Base-by-base conservation (phyloP, 1,140 invertebrate genomes). In the Drosophila biarmipes region DNA sequence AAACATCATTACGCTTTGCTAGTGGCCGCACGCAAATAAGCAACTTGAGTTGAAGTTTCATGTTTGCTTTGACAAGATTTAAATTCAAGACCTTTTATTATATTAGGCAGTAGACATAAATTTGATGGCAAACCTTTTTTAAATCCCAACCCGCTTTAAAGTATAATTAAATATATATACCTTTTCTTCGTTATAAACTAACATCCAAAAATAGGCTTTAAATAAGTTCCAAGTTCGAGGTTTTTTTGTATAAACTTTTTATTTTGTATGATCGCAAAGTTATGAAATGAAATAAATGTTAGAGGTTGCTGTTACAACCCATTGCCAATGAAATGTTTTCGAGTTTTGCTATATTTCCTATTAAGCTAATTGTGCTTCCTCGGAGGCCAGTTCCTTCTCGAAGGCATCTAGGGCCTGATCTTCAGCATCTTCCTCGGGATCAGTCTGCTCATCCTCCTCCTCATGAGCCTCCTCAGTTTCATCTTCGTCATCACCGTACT, bases 191-290 rank as follows among this genome's bases (percentile, higher is more conserved):
- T 14, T 37, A 14, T 14, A 14, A 14, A 12, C 4, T 24, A 21
- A 2, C 43, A 31, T n/a, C 35, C 17, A 29, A 35, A 67, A 53
- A 37, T 68, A 37, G 53, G 57, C 57, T 21, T 8, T 11, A 12
- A 27, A 19, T 19, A 46, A 35, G 6, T 31, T 5, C 2, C 0
- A 14, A 7, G 6, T 0, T 5, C 6, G 24, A 3, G 0, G 0
- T 34, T 62, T n/a, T 49, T 3, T 64, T 66, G 17, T 48, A 64
- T 66, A 64, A 24, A 31, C 27, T 19, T 64, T 64, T 48, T 40
- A 42, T 62, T 48, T 48, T 62, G 14, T 5, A 7, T 51, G n/a
- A 66, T 64, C 58, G 58, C 63, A 67, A 51, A 67, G 64, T 42
- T 51, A 67, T 67, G 63, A 34, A 51, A 51, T 67, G 43, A 64